These are phyloP conservation scores for Anodontia alba DNA, from an alignment of 2,888 invertebrate genomes.

Conservation along the genomic window DNA sequence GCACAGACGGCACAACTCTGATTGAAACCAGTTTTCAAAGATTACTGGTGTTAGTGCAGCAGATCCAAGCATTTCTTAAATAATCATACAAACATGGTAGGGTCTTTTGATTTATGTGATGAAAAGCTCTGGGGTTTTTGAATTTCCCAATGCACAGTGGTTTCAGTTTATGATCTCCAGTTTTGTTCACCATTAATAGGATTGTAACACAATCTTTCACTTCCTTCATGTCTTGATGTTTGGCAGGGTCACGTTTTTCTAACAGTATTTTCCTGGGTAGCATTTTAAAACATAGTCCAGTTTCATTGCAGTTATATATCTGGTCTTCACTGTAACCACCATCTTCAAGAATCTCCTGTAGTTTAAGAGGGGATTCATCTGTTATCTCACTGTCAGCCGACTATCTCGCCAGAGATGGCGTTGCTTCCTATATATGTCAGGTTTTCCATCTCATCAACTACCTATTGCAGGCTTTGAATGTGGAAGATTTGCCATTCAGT, in stretches of 20 bases:
- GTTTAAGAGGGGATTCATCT: no score
- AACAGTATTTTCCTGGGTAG: slow-evolving; percentile 57
- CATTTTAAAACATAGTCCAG: slow-evolving; percentile 33
- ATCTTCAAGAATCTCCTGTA: no score
- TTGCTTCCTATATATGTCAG: slow-evolving; percentile 13
- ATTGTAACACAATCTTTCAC: slow-evolving; percentile 22
- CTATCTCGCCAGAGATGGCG: slow-evolving; percentile 5
- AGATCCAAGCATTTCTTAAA: slow-evolving; percentile 15
- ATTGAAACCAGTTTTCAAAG: slow-evolving; percentile 26
- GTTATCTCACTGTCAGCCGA: neutral
- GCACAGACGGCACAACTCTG: slow-evolving; percentile 27
- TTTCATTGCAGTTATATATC: no score
- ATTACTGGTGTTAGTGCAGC: slow-evolving; percentile 12
- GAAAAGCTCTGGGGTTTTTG: neutral
- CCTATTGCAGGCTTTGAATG: slow-evolving; percentile 4
- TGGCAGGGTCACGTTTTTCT: neutral
- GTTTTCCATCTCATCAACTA: neutral
- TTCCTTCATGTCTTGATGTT: slow-evolving; percentile 25
- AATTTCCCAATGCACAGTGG: slow-evolving; percentile 21
- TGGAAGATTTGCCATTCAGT: neutral
- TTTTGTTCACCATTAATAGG: slow-evolving; percentile 30
- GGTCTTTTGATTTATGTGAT: slow-evolving; percentile 3
- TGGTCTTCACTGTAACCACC: no score
- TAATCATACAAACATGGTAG: neutral
- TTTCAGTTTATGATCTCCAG: slow-evolving; percentile 29